A percentile compares a stretch with the other conserved stretches of the same genome.
phyloP scores from a whole-genome alignment of 2,888 invertebrate genomes.

The Cosmia pyralina region DNA sequence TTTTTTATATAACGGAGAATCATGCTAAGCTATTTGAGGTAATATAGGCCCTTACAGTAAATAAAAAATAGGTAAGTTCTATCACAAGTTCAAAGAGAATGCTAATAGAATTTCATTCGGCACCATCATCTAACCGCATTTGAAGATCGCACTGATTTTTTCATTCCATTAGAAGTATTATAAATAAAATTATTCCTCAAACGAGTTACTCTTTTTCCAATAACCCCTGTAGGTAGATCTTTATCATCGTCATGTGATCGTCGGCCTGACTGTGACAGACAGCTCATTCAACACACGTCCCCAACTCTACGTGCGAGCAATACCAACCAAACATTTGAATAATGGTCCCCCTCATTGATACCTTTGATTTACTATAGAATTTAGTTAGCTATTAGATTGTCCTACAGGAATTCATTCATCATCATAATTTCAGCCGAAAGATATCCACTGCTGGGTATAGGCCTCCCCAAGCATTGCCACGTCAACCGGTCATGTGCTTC shows the following conservation, averaged over 20 bases:
- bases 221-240: conserved; percentile 18
- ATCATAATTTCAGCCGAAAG: too few species aligned
- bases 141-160: background rate
- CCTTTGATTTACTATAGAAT: conserved; percentile 58
- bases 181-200: background rate
- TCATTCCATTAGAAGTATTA: background rate
- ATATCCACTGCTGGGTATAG: too few species aligned
- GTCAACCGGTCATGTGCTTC: too few species aligned
- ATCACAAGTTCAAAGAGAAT: background rate
- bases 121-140: background rate
- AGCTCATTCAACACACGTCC: conserved; percentile 68
- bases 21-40: too few species aligned
- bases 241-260: conserved; percentile 38
- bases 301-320: conserved; percentile 66
- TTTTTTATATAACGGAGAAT: too few species aligned
- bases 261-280: conserved; percentile 30
- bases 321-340: conserved; percentile 75
- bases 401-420: background rate
- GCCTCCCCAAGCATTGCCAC: too few species aligned
- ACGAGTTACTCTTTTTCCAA: conserved; percentile 4
- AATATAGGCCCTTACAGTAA: background rate
- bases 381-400: background rate
- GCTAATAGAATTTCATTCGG: background rate
- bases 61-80: background rate
- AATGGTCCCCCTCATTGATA: conserved; percentile 71